phyloP scores from a whole-genome alignment of 2,888 invertebrate species.

The Furcula furcula region DNA sequence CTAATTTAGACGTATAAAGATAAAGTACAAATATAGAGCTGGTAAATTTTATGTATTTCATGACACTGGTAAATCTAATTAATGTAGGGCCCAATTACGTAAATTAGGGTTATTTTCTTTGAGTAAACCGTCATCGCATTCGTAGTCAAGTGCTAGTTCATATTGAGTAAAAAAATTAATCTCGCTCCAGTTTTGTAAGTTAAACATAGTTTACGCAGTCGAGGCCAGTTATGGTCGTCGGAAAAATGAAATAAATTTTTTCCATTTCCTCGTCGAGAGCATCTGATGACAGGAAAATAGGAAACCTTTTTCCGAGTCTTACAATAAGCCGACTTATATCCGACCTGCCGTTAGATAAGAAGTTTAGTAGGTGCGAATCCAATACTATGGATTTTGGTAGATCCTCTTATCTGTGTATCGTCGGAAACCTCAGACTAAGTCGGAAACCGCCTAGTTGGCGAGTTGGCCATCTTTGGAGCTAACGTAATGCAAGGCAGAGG shows the following conservation, averaged over 20 bases:
- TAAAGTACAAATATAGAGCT: no score
- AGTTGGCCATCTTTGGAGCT: conserved; percentile 12
- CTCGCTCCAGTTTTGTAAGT: conserved; percentile 16
- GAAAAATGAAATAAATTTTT: conserved; percentile 52
- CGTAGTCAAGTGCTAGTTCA: no score
- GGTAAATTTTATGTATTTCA: no score
- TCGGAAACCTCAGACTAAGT: no score
- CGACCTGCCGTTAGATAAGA: conserved; percentile 45
- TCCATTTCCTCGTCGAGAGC: conserved; percentile 46
- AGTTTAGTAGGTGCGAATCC: conserved; percentile 45
- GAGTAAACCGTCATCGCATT: no score
- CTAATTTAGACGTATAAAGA: no score
- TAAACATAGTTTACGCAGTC: conserved; percentile 18
- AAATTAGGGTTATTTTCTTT: no score
- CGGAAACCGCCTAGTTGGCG: conserved; percentile 9
- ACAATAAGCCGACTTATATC: conserved; percentile 58
- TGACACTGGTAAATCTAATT: no score
- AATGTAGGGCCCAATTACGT: no score
- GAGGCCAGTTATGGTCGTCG: conserved; percentile 26
- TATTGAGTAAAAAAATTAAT: no score
- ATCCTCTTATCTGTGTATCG: conserved; percentile 37
- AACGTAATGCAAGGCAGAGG: conserved; percentile 5
- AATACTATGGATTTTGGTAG: conserved; percentile 33
- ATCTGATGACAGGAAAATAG: conserved; percentile 47
- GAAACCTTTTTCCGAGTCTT: conserved; percentile 51